Evolutionary conservation across 2,888 invertebrate genomes (phyloP).

Genomic region (Acleris literana): DNA sequence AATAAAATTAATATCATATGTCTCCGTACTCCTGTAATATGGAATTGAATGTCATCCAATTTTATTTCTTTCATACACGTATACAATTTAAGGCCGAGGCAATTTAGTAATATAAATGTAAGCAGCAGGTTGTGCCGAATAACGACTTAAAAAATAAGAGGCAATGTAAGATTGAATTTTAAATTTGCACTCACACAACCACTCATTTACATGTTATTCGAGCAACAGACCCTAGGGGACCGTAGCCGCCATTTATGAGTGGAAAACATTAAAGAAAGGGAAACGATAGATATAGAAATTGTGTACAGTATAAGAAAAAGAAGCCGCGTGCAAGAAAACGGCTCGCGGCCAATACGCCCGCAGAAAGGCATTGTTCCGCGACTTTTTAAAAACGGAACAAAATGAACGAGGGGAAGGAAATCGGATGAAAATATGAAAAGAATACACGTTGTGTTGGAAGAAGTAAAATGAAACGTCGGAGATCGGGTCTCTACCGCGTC

Average conservation of each 20-base stretch:
- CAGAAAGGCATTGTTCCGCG: conserved; percentile 81
- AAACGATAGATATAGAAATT: conserved; percentile 77
- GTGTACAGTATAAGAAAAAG: conserved; percentile 75
- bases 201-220: conserved; percentile 83
- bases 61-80: too few species aligned
- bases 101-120: background rate
- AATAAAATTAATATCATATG: too few species aligned
- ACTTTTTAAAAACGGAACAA: conserved; percentile 79
- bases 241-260: conserved; percentile 82
- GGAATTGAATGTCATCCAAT: too few species aligned
- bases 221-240: conserved; percentile 79
- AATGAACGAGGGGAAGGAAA: conserved; percentile 82
- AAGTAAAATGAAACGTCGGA: conserved; percentile 81
- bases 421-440: conserved; percentile 84
- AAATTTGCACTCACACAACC: conserved; percentile 68
- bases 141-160: conserved; percentile 11
- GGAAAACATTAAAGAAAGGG: conserved; percentile 82
- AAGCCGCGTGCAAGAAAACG: conserved; percentile 77
- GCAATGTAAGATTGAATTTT: conserved; percentile 51
- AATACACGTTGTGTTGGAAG: conserved; percentile 79
- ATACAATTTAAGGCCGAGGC: too few species aligned
- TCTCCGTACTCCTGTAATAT: too few species aligned
- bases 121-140: background rate
- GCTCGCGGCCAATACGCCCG: conserved; percentile 79
- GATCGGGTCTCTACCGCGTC: conserved; percentile 78